A percentile compares a stretch with the other conserved stretches of the same genome.
Conservation (phyloP, 2,797 vertebrate genomes). For the Manis pentadactyla region DNA sequence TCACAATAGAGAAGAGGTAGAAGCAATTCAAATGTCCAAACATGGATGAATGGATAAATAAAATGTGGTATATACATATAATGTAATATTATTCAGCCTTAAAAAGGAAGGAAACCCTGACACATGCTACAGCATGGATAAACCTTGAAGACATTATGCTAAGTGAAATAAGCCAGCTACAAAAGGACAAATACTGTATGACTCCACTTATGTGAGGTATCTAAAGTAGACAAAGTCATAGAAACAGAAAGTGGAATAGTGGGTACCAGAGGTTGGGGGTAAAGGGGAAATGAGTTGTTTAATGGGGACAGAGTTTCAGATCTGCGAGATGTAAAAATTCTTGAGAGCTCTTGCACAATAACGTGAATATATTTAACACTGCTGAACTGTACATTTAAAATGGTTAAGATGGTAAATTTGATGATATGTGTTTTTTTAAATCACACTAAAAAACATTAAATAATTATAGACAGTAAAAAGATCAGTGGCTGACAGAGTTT, state of each 20-base stretch:
- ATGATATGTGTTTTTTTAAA: neutral
- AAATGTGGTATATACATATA: neutral
- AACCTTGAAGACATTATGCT: neutral
- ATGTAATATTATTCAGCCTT: neutral
- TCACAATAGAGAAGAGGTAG: neutral
- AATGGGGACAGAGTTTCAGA: neutral
- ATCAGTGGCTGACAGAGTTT: neutral
- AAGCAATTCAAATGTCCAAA: neutral
- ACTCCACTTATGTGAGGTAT: neutral
- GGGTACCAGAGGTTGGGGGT: neutral
- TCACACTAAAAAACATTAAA: neutral
- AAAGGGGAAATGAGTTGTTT: neutral
- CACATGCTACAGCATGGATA: neutral
- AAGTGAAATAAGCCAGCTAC: neutral
- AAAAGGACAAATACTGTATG: neutral
- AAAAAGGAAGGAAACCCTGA: neutral
- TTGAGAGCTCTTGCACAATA: neutral
- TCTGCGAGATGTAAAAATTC: neutral
- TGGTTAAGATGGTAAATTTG: neutral
- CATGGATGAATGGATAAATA: neutral
- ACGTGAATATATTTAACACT: neutral
- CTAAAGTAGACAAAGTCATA: neutral
- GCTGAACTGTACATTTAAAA: neutral
- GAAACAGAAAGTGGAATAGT: neutral
- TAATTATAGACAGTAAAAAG: neutral